Evolutionary conservation across 2,113 vertebrate genomes (phyloP), one percentile per base, ranked within the genome.

Genomic region (Mellivora capensis): DNA sequence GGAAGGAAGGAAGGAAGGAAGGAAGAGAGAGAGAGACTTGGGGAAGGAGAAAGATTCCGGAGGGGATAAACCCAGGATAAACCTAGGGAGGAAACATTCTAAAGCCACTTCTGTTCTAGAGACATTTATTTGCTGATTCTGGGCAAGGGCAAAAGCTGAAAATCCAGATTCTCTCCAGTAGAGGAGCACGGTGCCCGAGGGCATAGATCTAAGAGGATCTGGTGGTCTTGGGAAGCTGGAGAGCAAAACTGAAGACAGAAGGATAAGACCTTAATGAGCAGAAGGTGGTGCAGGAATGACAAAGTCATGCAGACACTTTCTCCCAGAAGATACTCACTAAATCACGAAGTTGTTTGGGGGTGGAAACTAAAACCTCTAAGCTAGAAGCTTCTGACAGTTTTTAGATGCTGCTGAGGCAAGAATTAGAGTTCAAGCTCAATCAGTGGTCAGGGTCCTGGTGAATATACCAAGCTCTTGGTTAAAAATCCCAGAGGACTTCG

Each of bases 181-280:
- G 61, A 25, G 9, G 23, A 47, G 5, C 25, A 7, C 44, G 12
- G 18, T 64, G 81, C 52, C 29, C 31, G 6, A 23, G 21, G 37
- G n/a, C 47, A 9, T 5, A 23, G 27, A 4, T 4, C 7, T 31
- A 15, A n/a, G 27, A 6, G 17, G 18, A 83, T 34, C 42, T n/a
- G 6, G 8, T 6, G 10, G 3, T 11, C 76, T 2, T 21, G 12
- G 47, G 54, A 10, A 10, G 9, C 11, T 25, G 5, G 6, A 34
- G 18, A 18, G 18, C 27, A 81, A 86, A 44, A 62, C 18, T 27
- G 25, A 80, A 64, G 20, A 18, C 54, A 21, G 42, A 62, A 61
- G 31, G 27, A 21, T 21, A 57, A 29, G n/a, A 67, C 20, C 7
- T 52, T 34, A 10, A 52, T 42, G 67, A 15, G 39, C 7, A 67